Evolutionary conservation across 1,140 invertebrate genomes (phyloP).

Genomic region (Nylanderia fulva): DNA sequence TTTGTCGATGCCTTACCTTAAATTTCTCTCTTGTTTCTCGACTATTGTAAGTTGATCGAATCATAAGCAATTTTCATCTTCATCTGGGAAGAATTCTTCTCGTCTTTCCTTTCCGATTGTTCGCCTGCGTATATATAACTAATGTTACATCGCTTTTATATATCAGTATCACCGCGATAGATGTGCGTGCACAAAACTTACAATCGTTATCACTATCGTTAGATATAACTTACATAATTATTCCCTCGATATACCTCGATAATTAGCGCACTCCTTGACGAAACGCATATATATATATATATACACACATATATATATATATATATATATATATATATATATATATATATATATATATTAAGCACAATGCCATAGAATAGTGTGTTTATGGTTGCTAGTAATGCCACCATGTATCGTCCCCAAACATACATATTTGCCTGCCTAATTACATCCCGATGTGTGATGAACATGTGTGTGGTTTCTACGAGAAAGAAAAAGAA

Average conservation of each 20-base stretch:
- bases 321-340: too few relatives aligned
- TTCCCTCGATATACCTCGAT: conserved; percentile 60
- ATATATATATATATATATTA: conserved; percentile 31
- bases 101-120: neutral
- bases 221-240: conserved; percentile 58
- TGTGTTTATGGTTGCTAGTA: conserved; percentile 70
- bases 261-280: conserved; percentile 56
- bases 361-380: conserved; percentile 74
- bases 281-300: conserved; percentile 37
- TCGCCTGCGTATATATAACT: neutral
- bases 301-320: too few relatives aligned
- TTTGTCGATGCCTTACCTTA: conserved; percentile 10
- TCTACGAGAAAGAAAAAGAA: conserved; percentile 24
- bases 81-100: neutral
- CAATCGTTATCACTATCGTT: conserved; percentile 51
- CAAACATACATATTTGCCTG: conserved; percentile 77
- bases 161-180: conserved; percentile 1
- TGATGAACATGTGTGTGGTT: conserved; percentile 28
- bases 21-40: neutral
- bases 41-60: neutral
- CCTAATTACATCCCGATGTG: conserved; percentile 66
- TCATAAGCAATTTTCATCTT: neutral
- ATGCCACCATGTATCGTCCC: conserved; percentile 75
- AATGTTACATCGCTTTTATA: conserved; percentile 11
- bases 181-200: conserved; percentile 36